A percentile compares a stretch with the other conserved stretches of the same genome.
Conservation (phyloP, 2,888 invertebrate genomes). For the Dynastes grantii region DNA sequence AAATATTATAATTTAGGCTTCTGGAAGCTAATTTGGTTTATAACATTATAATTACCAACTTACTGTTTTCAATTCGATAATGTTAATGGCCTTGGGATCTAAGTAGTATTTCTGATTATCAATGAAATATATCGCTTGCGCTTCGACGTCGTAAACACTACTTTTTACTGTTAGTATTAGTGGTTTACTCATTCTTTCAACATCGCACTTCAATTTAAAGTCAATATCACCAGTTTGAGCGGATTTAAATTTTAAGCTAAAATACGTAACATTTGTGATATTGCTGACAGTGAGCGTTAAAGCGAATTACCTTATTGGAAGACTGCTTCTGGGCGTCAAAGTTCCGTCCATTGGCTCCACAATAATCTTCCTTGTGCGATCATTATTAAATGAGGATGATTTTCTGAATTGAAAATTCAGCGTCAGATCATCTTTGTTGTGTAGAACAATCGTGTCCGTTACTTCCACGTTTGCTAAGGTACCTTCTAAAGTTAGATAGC, state of each 20-base stretch:
- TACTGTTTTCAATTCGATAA: conserved; percentile 69
- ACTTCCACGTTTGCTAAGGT: conserved; percentile 75
- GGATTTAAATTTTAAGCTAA: conserved; percentile 74
- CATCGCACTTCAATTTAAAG: conserved; percentile 74
- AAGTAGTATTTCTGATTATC: conserved; percentile 60
- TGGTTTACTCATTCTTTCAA: conserved; percentile 73
- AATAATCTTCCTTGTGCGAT: conserved; percentile 71
- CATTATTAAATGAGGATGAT: conserved; percentile 74
- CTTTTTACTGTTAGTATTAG: conserved; percentile 73
- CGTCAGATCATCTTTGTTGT: conserved; percentile 73
- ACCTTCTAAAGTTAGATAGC: conserved; percentile 76
- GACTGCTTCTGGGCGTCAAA: conserved; percentile 71
- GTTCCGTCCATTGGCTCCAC: conserved; percentile 73
- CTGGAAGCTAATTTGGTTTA: neutral
- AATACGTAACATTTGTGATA: conserved; percentile 37
- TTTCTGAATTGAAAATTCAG: conserved; percentile 73
- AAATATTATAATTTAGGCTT: neutral
- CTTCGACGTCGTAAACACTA: conserved; percentile 72
- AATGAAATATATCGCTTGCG: conserved; percentile 70
- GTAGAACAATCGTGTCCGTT: conserved; percentile 69
- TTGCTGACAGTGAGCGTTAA: too few species aligned
- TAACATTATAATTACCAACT: conserved; percentile 45
- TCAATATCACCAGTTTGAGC: conserved; percentile 73
- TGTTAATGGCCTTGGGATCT: conserved; percentile 62
- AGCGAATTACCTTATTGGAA: conserved; percentile 72